Evolutionary conservation across 2,888 invertebrate species (phyloP).

Genomic region (Trichogramma dendrolimi): DNA sequence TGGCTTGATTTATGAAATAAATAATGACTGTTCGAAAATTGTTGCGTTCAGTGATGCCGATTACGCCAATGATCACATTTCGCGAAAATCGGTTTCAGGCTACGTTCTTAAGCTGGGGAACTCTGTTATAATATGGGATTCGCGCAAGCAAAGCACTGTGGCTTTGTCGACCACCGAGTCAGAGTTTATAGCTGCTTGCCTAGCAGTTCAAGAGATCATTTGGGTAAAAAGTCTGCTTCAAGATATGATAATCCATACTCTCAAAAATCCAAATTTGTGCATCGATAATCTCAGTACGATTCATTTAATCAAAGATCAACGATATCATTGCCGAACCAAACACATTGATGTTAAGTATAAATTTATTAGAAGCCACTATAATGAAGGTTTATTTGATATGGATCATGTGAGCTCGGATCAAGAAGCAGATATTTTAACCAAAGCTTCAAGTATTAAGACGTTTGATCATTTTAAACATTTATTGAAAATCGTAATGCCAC

Average conservation of each 20-base stretch:
- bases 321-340: slow-evolving; percentile 4
- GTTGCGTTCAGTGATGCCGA: slow-evolving; percentile 14
- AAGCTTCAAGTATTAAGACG: slow-evolving; percentile 2
- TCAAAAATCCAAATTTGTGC: background rate
- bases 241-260: background rate
- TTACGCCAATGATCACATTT: slow-evolving; percentile 1
- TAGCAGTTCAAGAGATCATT: background rate
- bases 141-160: slow-evolving; percentile 2
- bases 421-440: slow-evolving; percentile 10
- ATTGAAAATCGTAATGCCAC: too few species aligned
- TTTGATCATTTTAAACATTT: slow-evolving; percentile 6
- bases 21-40: slow-evolving; percentile 10
- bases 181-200: slow-evolving; percentile 1
- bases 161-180: slow-evolving; percentile 9
- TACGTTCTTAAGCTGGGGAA: slow-evolving; percentile 7
- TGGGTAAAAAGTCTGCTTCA: background rate
- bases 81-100: slow-evolving; percentile 8
- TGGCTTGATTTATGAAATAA: slow-evolving; percentile 14
- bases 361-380: slow-evolving; percentile 8
- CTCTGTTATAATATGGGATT: slow-evolving; percentile 9
- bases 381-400: slow-evolving; percentile 3
- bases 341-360: slow-evolving; percentile 14
- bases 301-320: slow-evolving; percentile 6
- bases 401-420: slow-evolving; percentile 10
- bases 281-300: slow-evolving; percentile 2